A percentile compares a stretch with the other conserved stretches of the same genome.
Conservation (phyloP, 2,113 vertebrate genomes). For the Oenanthe oenanthe region DNA sequence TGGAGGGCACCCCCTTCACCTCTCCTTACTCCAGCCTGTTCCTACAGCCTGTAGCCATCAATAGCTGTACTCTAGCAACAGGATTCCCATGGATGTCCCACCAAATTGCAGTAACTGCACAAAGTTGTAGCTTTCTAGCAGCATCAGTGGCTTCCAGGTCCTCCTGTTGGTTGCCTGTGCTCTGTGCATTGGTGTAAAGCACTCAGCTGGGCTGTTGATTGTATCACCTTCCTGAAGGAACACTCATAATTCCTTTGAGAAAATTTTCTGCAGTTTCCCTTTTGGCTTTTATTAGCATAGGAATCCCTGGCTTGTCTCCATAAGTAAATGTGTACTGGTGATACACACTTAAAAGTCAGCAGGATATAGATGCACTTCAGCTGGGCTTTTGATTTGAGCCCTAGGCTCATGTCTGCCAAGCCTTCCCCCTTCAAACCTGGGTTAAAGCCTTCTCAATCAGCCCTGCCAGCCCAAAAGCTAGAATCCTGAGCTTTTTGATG, state of each 20-base stretch:
- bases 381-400: neutral
- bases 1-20: neutral
- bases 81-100: neutral
- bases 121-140: neutral
- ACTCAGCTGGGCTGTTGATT: neutral
- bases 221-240: neutral
- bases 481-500: neutral
- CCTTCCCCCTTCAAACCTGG: neutral
- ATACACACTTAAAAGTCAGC: neutral
- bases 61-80: neutral
- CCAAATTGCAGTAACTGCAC: neutral
- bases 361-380: neutral
- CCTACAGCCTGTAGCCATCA: neutral
- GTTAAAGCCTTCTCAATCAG: neutral
- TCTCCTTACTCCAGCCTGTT: neutral
- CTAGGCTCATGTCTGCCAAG: neutral
- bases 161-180: neutral
- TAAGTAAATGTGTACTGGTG: neutral
- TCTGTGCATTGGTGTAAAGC: neutral
- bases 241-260: neutral
- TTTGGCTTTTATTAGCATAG: neutral
- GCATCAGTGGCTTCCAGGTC: neutral
- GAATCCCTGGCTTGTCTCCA: neutral
- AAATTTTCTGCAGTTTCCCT: neutral
- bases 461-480: neutral